Base-by-base conservation (phyloP, 2,113 vertebrate genomes). In the Actinemys pallida region DNA sequence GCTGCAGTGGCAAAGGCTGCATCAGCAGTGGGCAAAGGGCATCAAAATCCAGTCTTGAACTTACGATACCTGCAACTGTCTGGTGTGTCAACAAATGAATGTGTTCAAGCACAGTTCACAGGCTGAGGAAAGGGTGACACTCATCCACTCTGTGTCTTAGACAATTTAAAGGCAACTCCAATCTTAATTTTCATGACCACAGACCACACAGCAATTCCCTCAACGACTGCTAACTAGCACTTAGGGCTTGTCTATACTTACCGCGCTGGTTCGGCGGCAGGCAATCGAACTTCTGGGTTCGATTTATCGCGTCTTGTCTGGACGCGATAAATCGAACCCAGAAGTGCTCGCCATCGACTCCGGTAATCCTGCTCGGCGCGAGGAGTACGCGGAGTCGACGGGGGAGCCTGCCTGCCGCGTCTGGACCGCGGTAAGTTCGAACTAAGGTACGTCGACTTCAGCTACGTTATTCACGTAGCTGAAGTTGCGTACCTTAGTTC, bases 1-100 rank as follows among this genome's bases (percentile, higher is more conserved):
- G 81, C 53, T 17, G 80, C 84, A 52, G 49, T 95, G 5, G 1
- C 69, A 93, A 84, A 89, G 47, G 79, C 57, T 62, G 22, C 80
- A 52, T 86, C 84, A 89, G 53, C 50, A 83, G 39, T 20, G 17
- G 45, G 19, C 3, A 24, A n/a, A 10, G 42, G 84, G 57, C 88
- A 85, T 59, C 76, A 86, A 89, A 65, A 81, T 45, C 47, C 53
- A 69, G 39, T 86, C n/a, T 42, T 22, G n/a, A 84, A 78, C 8
- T 79, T 89, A 89, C 75, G 79, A 90, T 47, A 91, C 84, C 86
- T 95, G 92, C 81, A 57, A 81, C 50, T 76, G 69, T 4, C 53
- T 79, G 54, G 72, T 69, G n/a, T 95, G 83, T 72, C 84, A 94
- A 76, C 1, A 85, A n/a, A 89, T 50, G 31, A 69, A 1, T 4